These are phyloP conservation scores for Chamaetylas fuelleborni DNA, from an alignment of 2,113 vertebrate genomes.

Conservation along the genomic window DNA sequence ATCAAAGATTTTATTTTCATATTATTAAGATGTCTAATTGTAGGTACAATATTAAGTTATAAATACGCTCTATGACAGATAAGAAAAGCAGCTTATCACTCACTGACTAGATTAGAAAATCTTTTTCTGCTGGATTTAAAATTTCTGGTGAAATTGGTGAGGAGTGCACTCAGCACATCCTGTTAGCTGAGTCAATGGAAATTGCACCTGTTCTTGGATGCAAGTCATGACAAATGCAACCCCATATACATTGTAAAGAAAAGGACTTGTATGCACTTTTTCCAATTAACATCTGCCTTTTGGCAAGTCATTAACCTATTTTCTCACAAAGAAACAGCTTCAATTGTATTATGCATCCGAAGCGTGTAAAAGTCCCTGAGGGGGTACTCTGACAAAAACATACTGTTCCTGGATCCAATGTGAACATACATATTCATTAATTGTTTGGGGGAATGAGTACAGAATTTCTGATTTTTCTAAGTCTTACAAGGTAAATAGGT, in stretches of 20 bases:
- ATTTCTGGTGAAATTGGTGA: conserved; percentile 1
- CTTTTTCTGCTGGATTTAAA: not conserved
- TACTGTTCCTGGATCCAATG: conserved; percentile 44
- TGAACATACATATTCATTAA: conserved; percentile 55
- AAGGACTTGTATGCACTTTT: conserved; percentile 41
- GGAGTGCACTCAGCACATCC: not conserved
- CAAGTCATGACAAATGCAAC: conserved; percentile 45
- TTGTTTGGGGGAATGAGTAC: conserved; percentile 33
- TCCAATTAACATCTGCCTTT: conserved; percentile 60
- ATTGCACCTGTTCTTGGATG: conserved; percentile 42
- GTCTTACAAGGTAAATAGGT: conserved; percentile 34
- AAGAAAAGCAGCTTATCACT: not conserved
- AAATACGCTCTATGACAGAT: not conserved
- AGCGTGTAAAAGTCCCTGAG: conserved; percentile 39
- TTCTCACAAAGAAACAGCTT: conserved; percentile 56
- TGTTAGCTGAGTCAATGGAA: conserved; percentile 47
- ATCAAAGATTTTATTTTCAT: not conserved
- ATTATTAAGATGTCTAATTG: not conserved
- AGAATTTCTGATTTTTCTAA: conserved; percentile 46
- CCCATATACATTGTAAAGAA: conserved; percentile 8
- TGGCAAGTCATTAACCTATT: conserved; percentile 66
- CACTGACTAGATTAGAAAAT: not conserved
- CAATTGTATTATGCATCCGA: conserved; percentile 54
- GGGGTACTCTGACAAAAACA: conserved; percentile 54
- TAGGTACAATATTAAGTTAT: not conserved